phyloP scores from a whole-genome alignment of 2,113 vertebrate genomes.

The Lynx canadensis region DNA sequence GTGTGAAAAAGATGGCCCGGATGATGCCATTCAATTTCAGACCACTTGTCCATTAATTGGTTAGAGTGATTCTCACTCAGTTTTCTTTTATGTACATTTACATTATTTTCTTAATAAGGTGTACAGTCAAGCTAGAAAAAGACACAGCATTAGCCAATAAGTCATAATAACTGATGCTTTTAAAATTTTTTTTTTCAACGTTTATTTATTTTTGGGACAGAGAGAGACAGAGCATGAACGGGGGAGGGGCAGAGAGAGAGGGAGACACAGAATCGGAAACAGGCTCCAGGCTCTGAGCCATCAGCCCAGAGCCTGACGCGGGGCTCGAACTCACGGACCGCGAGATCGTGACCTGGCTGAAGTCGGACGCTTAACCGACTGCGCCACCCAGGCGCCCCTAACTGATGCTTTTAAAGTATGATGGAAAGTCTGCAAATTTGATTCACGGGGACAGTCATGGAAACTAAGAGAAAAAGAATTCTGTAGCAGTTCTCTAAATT shows the following conservation, averaged over 20 bases:
- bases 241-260: too few relatives aligned
- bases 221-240: too few relatives aligned
- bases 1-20: background rate
- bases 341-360: too few relatives aligned
- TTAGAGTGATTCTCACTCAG: slow-evolving; percentile 37
- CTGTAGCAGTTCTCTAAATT: background rate
- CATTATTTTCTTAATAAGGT: slow-evolving; percentile 23
- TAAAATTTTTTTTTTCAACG: too few relatives aligned
- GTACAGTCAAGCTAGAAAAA: background rate
- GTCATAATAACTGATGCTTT: background rate
- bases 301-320: too few relatives aligned
- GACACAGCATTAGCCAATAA: background rate
- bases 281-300: too few relatives aligned
- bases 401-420: background rate
- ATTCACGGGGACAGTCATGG: background rate
- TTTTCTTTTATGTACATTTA: slow-evolving; percentile 33
- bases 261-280: too few relatives aligned
- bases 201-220: too few relatives aligned
- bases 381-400: too few relatives aligned
- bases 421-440: background rate
- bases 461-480: background rate
- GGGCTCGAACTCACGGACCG: too few relatives aligned
- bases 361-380: too few relatives aligned
- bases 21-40: slow-evolving; percentile 38
- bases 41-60: slow-evolving; percentile 1